Percentiles rank a stretch among this genome's conserved stretches.
phyloP scores from a whole-genome alignment of 2,797 vertebrate species.

The Sebastes vulpes region DNA sequence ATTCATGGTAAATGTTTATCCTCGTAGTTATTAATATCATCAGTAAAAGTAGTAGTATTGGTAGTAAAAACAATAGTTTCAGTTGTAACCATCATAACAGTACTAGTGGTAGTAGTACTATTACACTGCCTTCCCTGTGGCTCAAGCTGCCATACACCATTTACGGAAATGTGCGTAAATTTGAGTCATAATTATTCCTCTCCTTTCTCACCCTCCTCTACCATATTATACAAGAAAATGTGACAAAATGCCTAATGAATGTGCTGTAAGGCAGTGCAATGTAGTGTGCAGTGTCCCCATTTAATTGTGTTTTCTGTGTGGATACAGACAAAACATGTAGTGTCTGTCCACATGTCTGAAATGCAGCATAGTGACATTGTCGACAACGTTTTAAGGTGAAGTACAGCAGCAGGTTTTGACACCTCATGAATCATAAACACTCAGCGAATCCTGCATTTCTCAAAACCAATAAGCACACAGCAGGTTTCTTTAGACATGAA shows the following conservation, averaged over 20 bases:
- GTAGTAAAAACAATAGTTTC: background rate
- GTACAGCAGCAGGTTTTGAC: background rate
- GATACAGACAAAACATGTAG: background rate
- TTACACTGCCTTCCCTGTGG: background rate
- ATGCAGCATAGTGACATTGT: background rate
- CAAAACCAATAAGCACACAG: background rate
- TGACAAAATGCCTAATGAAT: background rate
- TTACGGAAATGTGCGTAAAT: background rate
- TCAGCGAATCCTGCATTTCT: background rate
- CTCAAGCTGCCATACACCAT: background rate
- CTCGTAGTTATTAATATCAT: background rate
- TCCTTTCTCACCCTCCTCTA: background rate
- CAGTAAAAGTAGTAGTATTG: background rate
- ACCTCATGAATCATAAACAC: slow-evolving; percentile 2
- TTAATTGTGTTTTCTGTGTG: background rate
- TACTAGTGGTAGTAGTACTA: background rate
- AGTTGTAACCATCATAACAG: background rate
- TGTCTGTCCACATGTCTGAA: background rate
- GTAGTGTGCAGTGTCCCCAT: background rate
- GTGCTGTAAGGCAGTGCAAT: background rate
- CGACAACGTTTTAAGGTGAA: background rate
- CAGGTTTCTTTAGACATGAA: background rate
- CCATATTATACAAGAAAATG: background rate
- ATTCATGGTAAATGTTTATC: background rate
- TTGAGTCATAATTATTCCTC: background rate